Evolutionary conservation across 2,797 vertebrate species (phyloP).

Genomic region (Tangara arthus): DNA sequence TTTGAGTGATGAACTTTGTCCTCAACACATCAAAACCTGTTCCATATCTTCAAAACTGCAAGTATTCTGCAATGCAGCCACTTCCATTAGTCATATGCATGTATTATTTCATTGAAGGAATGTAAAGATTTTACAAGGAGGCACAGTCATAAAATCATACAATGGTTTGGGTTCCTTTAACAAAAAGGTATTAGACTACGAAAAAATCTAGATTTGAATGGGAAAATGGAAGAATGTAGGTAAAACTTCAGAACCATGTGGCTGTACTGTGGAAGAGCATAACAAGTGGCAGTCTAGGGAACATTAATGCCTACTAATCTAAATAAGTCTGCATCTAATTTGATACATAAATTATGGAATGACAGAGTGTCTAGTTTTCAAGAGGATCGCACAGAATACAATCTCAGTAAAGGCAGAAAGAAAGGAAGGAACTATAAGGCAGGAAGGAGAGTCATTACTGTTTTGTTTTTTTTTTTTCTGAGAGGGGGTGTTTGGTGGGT

Average conservation of each 20-base stretch:
- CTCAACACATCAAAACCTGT: background rate
- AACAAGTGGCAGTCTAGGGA: background rate
- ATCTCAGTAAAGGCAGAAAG: background rate
- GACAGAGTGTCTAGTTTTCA: background rate
- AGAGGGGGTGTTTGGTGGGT: accelerated
- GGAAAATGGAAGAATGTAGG: background rate
- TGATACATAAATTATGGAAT: background rate
- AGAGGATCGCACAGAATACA: background rate
- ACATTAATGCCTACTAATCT: background rate
- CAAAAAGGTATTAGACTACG: background rate
- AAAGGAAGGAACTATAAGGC: slow-evolving; percentile 1
- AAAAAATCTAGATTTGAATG: background rate
- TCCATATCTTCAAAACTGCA: background rate
- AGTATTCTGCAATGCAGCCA: background rate
- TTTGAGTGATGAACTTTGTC: background rate
- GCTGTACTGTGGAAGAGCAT: background rate
- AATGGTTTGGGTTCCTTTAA: background rate
- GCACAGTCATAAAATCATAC: background rate
- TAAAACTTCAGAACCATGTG: background rate
- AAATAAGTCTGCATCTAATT: background rate
- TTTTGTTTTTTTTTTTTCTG: background rate
- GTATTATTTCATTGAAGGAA: background rate
- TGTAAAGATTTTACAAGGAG: background rate
- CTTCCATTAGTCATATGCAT: background rate
- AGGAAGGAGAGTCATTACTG: slow-evolving; percentile 2